Evolutionary conservation across 1,140 invertebrate genomes (phyloP).

Genomic region (Papilio aristodemus): DNA sequence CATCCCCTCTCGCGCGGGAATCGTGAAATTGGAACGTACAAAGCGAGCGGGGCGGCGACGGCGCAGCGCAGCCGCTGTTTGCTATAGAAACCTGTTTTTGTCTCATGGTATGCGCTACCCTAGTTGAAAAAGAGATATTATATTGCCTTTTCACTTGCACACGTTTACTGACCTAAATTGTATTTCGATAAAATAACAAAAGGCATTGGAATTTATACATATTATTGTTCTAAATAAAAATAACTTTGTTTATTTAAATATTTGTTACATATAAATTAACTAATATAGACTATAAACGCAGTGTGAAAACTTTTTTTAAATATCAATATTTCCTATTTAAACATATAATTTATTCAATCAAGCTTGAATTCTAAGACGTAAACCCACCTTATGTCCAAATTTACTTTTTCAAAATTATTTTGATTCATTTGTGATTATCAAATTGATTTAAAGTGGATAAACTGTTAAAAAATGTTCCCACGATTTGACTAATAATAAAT

Average conservation of each 20-base stretch:
- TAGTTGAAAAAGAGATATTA: constrained; percentile 54
- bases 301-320: not conserved
- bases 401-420: too few relatives aligned
- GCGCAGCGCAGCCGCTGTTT: constrained; percentile 63
- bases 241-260: not conserved
- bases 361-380: too few relatives aligned
- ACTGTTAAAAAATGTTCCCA: constrained; percentile 1
- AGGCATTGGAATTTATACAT: not conserved
- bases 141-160: constrained; percentile 52
- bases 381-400: too few relatives aligned
- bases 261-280: not conserved
- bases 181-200: constrained; percentile 31
- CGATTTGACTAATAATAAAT: constrained; percentile 11
- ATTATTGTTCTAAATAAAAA: not conserved
- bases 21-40: constrained; percentile 17
- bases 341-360: too few relatives aligned
- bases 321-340: not conserved
- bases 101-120: constrained; percentile 67
- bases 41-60: constrained; percentile 20
- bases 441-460: not conserved
- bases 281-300: not conserved
- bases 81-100: constrained; percentile 72
- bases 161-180: constrained; percentile 45
- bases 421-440: not conserved
- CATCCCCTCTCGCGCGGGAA: constrained; percentile 30